phyloP scores from a whole-genome alignment of 1,140 invertebrate species.

The silkworm (Bombyx mori) region DNA sequence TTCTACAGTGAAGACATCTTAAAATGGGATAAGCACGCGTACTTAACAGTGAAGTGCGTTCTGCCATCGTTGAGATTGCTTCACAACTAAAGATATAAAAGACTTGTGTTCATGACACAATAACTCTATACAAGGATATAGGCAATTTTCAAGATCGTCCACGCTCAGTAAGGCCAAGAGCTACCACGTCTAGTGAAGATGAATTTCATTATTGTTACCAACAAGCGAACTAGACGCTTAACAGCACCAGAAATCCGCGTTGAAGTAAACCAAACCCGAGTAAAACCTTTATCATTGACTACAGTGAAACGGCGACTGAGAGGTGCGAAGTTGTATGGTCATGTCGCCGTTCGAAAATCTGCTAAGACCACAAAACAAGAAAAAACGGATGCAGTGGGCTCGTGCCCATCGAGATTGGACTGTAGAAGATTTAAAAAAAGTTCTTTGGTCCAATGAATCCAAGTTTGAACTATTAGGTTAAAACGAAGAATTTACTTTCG shows the following conservation, averaged over 20 bases:
- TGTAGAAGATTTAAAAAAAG: constrained; percentile 1
- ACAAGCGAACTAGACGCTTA: constrained; percentile 14
- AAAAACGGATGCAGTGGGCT: background rate
- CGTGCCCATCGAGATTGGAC: background rate
- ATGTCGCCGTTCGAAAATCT: constrained; percentile 6
- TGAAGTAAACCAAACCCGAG: constrained; percentile 15
- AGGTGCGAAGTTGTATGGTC: constrained; percentile 10
- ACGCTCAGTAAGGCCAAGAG: constrained; percentile 4
- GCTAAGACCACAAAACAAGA: background rate
- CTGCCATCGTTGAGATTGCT: constrained; percentile 1
- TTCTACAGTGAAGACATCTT: background rate
- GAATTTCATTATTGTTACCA: constrained; percentile 1
- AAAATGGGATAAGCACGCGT: constrained; percentile 1
- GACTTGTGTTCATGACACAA: background rate
- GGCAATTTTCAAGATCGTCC: constrained; percentile 10
- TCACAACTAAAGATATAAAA: constrained; percentile 2
- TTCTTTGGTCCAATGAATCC: constrained; percentile 6
- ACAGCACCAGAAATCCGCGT: constrained; percentile 15
- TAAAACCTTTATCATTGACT: constrained; percentile 12
- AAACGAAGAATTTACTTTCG: constrained; percentile 1
- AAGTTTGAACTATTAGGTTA: constrained; percentile 3
- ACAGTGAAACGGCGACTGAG: constrained; percentile 10
- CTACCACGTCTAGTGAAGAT: constrained; percentile 9
- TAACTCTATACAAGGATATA: constrained; percentile 3
- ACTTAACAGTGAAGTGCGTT: constrained; percentile 1